Base-by-base conservation (phyloP, 2,888 invertebrate genomes). In the Thalpophila matura region DNA sequence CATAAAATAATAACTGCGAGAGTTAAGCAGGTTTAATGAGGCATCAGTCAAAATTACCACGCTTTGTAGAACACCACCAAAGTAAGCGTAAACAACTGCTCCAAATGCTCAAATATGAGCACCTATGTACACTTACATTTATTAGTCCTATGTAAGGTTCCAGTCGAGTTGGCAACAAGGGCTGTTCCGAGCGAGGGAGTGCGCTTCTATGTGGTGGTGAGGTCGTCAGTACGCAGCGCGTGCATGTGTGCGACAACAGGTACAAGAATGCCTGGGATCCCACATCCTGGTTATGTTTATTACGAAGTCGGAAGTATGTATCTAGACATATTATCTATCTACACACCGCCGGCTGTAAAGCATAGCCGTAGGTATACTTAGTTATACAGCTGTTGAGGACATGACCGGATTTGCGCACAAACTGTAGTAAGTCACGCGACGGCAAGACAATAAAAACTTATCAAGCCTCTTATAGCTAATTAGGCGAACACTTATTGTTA, bases 371-470 rank as follows among this genome's bases (percentile, higher is more conserved):
- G n/a, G n/a, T n/a, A 12, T 20, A 47, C 40, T 47, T 55, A 73
- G 54, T 57, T 59, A 26, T 67, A 70, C 60, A 64, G 58, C 49
- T 64, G 60, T 73, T 49, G 62, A 75, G 78, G 82, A 82, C 77
- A 77, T 56, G 76, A 77, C 83, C 78, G 79, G 85, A 89, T 89
- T 89, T 86, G 74, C 74, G 76, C 78, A 71, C 77, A 87, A 90
- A 92, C 81, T 86, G 84, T 84, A 77, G 68, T 58, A 70, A 73
- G 83, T 81, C 92, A 93, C 92, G 93, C 92, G 69, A 92, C 82
- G 86, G 80, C 80, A 69, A 87, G 85, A 89, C 86, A 89, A 80
- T 90, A 90, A 91, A 92, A 90, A 86, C 88, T 91, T 92, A 92
- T 92, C 92, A 87, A 84, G 80, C 84, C 82, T 85, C 83, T 86